A percentile compares a stretch with the other conserved stretches of the same genome.
These are phyloP conservation scores for Aspidapion aeneum DNA, from an alignment of 2,888 invertebrate genomes.

Conservation along the genomic window DNA sequence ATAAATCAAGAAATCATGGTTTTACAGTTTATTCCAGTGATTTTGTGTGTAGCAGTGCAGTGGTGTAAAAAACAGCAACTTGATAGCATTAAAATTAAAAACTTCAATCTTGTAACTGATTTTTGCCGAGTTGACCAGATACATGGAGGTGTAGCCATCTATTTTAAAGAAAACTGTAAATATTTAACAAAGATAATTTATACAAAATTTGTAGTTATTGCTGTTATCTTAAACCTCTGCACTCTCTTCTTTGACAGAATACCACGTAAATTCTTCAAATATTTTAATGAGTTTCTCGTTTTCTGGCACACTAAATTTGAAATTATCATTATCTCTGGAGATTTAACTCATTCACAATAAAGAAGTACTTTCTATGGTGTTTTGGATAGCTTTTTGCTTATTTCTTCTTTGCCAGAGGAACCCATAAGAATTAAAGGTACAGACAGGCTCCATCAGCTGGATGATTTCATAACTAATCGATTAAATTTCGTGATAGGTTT, in stretches of 20 bases:
- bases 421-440: background rate
- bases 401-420: background rate
- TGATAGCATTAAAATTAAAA: background rate
- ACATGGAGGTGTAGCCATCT: background rate
- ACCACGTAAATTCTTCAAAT: no score
- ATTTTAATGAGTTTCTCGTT: background rate
- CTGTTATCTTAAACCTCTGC: no score
- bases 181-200: no score
- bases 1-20: background rate
- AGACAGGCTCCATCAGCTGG: background rate
- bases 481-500: background rate
- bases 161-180: background rate
- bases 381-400: background rate
- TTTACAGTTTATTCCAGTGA: background rate
- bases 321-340: background rate
- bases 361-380: background rate
- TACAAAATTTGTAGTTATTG: background rate
- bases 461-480: background rate
- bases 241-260: no score
- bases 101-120: background rate
- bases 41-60: background rate
- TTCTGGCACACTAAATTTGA: background rate
- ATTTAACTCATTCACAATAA: background rate
- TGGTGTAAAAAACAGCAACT: background rate
- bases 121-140: background rate